Base-by-base conservation (phyloP, 2,888 invertebrate species). In the Eupeodes latifasciatus region DNA sequence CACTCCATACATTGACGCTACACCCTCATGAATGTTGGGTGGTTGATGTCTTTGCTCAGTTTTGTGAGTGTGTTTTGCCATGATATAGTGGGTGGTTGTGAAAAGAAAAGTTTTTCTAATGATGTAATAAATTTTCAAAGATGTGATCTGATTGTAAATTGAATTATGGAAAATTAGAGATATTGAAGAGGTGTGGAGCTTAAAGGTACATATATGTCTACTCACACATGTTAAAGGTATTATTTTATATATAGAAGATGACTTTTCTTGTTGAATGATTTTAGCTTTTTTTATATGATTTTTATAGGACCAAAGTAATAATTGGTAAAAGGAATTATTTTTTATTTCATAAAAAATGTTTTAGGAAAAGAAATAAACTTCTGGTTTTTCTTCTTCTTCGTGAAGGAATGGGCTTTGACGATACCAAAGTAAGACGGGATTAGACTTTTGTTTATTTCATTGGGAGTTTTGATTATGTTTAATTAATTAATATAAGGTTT, bases 91-190 rank as follows among this genome's bases (percentile, higher is more conserved):
- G 14, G 19, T 40, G 64, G 47, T 59, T 55, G 74, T 71, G 51
- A 10, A 59, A 34, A 49, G 51, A 49, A 87, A 84, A 77, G 55
- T 87, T 87, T 71, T 55, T 59, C 80, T 87, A 87, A 87, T 87
- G 87, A 84, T 66, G 61, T 84, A 76, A 87, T 84, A 80, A 87
- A 87, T 84, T 87, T 74, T 61, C 59, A 51, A 27, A 84, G 87
- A 87, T 84, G 80, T 44, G 84, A 87, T 87, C 87, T 80, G 84
- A 87, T 84, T 84, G 66, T 49, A 72, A 84, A 80, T 84, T 84
- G 84, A 82, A 86, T 84, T 76, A 67, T 74, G 74, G 47, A 40
- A 69, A n/a, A 59, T 69, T 69, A 53, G 69, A n/a, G 69, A n/a
- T 51, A n/a, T 57, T 64, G 6, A 55, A 5, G 76, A 53, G 57